A percentile compares a stretch with the other conserved stretches of the same genome.
These are phyloP conservation scores for Rhinolophus ferrumequinum DNA, from an alignment of 2,113 vertebrate species.

Conservation along the genomic window DNA sequence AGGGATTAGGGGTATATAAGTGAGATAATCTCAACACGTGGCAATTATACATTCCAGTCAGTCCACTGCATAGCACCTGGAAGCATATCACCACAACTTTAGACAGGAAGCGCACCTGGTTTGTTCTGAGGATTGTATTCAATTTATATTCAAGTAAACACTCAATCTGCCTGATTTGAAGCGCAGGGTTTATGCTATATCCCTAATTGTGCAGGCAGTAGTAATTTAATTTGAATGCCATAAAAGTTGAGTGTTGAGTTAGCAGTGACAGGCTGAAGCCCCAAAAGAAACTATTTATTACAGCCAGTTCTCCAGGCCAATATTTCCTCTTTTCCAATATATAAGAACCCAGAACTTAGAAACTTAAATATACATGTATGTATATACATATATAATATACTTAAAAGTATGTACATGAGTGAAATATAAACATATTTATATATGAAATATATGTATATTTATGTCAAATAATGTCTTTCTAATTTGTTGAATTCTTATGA, in stretches of 20 bases:
- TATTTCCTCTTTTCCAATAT: neutral
- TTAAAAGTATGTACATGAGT: neutral
- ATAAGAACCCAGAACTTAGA: neutral
- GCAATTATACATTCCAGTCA: neutral
- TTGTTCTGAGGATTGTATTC: neutral
- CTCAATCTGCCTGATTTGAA: neutral
- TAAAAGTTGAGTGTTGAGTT: neutral
- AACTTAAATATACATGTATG: neutral
- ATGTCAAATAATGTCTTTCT: neutral
- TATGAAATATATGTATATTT: neutral
- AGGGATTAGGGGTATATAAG: neutral
- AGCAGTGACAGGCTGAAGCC: neutral
- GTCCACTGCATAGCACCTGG: neutral
- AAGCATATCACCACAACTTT: neutral
- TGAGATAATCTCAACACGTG: neutral
- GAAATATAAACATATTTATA: neutral
- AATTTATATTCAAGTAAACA: constrained; percentile 30
- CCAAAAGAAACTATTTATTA: neutral
- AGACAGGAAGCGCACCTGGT: constrained; percentile 8
- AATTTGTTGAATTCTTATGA: neutral
- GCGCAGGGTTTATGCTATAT: neutral
- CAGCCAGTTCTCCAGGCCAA: neutral
- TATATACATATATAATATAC: neutral
- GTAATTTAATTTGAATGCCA: neutral
- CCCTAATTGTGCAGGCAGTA: neutral